Evolutionary conservation across 1,140 invertebrate species (phyloP).

Genomic region (Musca vetustissima): DNA sequence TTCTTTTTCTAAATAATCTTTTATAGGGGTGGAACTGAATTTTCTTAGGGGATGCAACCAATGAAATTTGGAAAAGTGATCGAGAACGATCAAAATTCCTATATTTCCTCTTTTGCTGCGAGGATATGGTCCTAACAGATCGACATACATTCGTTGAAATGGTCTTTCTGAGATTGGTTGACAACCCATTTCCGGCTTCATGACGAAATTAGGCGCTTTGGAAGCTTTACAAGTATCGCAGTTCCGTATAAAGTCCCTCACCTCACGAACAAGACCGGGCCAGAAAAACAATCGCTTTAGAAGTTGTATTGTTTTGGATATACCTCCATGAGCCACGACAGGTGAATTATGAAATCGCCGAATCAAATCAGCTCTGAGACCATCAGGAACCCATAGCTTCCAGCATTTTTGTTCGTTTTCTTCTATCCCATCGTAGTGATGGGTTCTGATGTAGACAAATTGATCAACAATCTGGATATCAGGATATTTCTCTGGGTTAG

Average conservation of each 20-base stretch:
- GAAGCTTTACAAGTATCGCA: constrained; percentile 7
- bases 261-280: constrained; percentile 10
- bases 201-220: constrained; percentile 10
- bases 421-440: background rate
- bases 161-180: background rate
- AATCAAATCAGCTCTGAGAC: background rate
- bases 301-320: constrained; percentile 1
- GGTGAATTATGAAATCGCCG: background rate
- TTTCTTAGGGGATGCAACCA: constrained; percentile 3
- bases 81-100: constrained; percentile 12
- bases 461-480: constrained; percentile 15
- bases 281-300: constrained; percentile 4
- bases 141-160: constrained; percentile 16
- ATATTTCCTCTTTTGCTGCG: constrained; percentile 17
- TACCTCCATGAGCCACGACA: constrained; percentile 1
- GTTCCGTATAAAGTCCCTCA: background rate
- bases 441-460: constrained; percentile 12
- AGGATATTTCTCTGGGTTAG: constrained; percentile 15
- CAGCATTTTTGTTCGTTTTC: constrained; percentile 9
- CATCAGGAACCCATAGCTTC: constrained; percentile 27
- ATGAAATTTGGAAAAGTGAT: constrained; percentile 26
- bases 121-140: constrained; percentile 23
- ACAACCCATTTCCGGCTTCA: constrained; percentile 3
- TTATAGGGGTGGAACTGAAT: background rate
- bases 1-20: constrained; percentile 5